phyloP scores from a whole-genome alignment of 2,113 vertebrate genomes.

The Chamaea fasciata region DNA sequence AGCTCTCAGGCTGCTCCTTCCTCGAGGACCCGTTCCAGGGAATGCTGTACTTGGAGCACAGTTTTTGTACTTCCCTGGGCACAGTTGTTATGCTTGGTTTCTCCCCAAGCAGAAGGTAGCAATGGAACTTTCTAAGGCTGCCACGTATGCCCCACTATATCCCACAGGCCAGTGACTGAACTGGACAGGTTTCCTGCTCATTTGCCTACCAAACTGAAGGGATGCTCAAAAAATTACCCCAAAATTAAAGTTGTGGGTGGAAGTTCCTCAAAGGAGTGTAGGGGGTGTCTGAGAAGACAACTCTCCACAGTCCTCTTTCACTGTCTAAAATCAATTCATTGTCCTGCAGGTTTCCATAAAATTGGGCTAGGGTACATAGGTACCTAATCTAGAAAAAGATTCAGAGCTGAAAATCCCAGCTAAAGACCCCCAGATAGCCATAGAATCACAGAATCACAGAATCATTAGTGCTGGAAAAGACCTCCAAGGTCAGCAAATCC shows the following conservation, averaged over 20 bases:
- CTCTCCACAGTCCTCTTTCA: accelerated
- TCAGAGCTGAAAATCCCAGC: background rate
- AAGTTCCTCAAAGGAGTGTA: background rate
- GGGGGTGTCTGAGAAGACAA: background rate
- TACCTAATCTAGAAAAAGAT: background rate
- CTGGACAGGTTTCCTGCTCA: background rate
- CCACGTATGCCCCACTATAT: background rate
- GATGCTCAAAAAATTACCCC: background rate
- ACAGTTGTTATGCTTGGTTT: background rate
- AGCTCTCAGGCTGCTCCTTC: background rate
- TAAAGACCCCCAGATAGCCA: background rate
- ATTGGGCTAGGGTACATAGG: accelerated
- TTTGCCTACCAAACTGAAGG: accelerated
- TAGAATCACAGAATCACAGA: background rate
- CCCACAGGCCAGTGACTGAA: background rate
- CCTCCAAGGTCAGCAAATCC: background rate
- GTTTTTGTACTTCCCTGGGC: background rate
- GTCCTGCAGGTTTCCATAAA: background rate
- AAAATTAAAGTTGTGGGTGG: background rate
- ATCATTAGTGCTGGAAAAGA: background rate
- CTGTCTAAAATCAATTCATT: background rate
- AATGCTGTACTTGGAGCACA: background rate
- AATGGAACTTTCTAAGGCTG: background rate
- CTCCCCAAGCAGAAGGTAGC: background rate
- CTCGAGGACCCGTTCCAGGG: background rate